A percentile compares a stretch with the other conserved stretches of the same genome.
Conservation (phyloP, 2,113 vertebrate genomes). For the Vimba vimba region DNA sequence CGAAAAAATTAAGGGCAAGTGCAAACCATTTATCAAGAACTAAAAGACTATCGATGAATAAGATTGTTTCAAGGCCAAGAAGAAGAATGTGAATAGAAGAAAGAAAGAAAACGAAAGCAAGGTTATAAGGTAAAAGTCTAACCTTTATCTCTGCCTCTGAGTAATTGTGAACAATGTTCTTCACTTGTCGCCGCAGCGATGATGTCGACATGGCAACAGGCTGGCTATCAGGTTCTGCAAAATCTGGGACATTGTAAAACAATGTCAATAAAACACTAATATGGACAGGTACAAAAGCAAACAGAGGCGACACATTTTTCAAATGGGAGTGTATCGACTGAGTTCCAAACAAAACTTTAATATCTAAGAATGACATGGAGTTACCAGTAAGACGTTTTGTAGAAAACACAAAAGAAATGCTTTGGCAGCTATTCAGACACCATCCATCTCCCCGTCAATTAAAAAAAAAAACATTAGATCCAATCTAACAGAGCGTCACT, state of each 20-base stretch:
- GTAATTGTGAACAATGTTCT: slow-evolving; percentile 94
- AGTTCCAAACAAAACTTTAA: not conserved
- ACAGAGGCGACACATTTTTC: not conserved
- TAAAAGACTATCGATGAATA: not conserved
- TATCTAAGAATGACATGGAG: not conserved
- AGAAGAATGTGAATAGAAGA: not conserved
- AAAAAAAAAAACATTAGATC: not conserved
- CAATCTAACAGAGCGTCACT: not conserved
- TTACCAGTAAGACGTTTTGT: not conserved
- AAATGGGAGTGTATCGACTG: not conserved
- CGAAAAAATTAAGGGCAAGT: not conserved
- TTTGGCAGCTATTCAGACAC: not conserved
- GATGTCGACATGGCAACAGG: slow-evolving; percentile 90
- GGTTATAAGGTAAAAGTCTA: slow-evolving; percentile 9
- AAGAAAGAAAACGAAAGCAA: not conserved
- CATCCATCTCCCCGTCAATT: not conserved
- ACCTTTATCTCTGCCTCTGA: slow-evolving; percentile 95
- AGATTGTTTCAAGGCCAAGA: not conserved
- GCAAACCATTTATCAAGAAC: not conserved
- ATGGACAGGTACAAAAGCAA: slow-evolving; percentile 8
- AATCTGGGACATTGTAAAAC: slow-evolving; percentile 67
- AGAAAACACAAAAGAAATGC: not conserved
- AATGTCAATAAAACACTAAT: slow-evolving; percentile 52
- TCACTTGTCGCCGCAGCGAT: slow-evolving; percentile 89
- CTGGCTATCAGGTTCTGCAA: slow-evolving; percentile 68